Percentiles rank a stretch among this genome's conserved stretches.
phyloP scores from a whole-genome alignment of 2,888 invertebrate genomes.

The Linnaemya vulpina region DNA sequence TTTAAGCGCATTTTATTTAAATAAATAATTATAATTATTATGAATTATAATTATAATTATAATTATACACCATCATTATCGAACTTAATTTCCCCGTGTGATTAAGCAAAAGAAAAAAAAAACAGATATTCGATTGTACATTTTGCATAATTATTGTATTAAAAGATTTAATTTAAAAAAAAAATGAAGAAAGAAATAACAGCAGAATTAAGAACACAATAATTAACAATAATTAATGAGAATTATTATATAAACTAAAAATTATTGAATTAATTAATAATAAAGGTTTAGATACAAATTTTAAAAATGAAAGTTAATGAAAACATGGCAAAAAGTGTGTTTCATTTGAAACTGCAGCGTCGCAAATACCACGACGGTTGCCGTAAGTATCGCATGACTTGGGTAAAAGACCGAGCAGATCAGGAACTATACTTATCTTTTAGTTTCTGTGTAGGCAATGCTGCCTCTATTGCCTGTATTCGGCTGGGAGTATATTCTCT shows the following conservation, averaged over 20 bases:
- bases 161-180: neutral
- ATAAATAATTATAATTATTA: too few relatives aligned
- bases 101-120: slow-evolving; percentile 31
- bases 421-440: too few relatives aligned
- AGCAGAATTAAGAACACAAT: slow-evolving; percentile 65
- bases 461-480: neutral
- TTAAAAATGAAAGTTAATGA: slow-evolving; percentile 81
- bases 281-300: slow-evolving; percentile 83
- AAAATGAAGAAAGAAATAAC: slow-evolving; percentile 41
- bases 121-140: slow-evolving; percentile 45
- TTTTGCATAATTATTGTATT: slow-evolving; percentile 57
- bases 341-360: slow-evolving; percentile 41
- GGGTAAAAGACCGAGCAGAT: too few relatives aligned
- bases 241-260: slow-evolving; percentile 73
- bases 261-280: slow-evolving; percentile 79
- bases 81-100: slow-evolving; percentile 15
- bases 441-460: too few relatives aligned
- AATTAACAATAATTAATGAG: slow-evolving; percentile 65
- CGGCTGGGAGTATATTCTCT: neutral
- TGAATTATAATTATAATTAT: slow-evolving; percentile 40
- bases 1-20: slow-evolving; percentile 32
- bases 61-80: slow-evolving; percentile 17
- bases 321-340: slow-evolving; percentile 44
- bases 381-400: too few relatives aligned
- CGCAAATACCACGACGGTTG: too few relatives aligned